phyloP scores from a whole-genome alignment of 2,888 invertebrate genomes.

The Amblyjoppa proteus region DNA sequence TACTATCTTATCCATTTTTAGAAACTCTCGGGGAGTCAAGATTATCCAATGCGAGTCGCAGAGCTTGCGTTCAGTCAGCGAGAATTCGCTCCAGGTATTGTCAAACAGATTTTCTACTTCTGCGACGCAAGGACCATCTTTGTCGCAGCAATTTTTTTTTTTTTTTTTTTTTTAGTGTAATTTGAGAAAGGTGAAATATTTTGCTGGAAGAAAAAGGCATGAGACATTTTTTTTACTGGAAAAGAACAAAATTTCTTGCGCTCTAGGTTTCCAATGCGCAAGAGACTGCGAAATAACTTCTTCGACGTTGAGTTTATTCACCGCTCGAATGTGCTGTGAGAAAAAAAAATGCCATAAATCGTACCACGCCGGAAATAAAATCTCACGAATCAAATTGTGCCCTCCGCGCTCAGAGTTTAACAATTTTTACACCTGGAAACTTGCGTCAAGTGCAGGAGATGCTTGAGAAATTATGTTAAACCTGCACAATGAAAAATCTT shows the following conservation, averaged over 20 bases:
- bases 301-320: background rate
- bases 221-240: background rate
- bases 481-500: too few relatives aligned
- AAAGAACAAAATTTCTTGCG: background rate
- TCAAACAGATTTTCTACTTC: background rate
- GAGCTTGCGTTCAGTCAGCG: background rate
- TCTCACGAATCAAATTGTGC: too few relatives aligned
- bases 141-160: background rate
- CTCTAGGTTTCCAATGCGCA: background rate
- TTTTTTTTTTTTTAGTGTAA: background rate
- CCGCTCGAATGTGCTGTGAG: background rate
- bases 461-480: too few relatives aligned
- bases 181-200: background rate
- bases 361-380: too few relatives aligned
- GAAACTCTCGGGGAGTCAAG: background rate
- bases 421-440: too few relatives aligned
- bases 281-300: background rate
- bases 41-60: background rate
- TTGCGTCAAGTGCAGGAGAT: too few relatives aligned
- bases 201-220: background rate
- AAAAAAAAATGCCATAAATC: too few relatives aligned
- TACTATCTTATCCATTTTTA: conserved; percentile 4
- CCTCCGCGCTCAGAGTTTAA: too few relatives aligned
- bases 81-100: background rate
- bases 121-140: background rate